phyloP scores from a whole-genome alignment of 2,888 invertebrate species.

The Campoplex nolae region DNA sequence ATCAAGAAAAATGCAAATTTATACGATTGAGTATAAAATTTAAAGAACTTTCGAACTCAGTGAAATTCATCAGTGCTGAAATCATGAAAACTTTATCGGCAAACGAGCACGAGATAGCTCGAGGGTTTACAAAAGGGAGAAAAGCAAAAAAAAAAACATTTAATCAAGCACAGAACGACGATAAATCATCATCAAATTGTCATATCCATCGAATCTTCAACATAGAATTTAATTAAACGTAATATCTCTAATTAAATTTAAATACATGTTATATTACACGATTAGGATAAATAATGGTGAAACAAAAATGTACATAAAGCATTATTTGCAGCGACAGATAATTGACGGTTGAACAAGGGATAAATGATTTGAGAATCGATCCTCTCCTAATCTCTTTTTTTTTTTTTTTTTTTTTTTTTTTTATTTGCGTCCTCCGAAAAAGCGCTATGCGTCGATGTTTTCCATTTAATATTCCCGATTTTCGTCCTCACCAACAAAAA shows the following conservation, averaged over 20 bases:
- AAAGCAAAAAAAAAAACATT: not conserved
- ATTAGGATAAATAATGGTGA: conserved; percentile 19
- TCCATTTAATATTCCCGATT: not conserved
- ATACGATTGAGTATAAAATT: conserved; percentile 7
- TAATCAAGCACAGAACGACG: conserved; percentile 9
- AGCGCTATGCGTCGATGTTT: not conserved
- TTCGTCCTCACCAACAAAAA: not conserved
- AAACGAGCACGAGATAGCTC: not conserved
- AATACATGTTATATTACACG: conserved; percentile 37
- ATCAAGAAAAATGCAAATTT: conserved; percentile 37
- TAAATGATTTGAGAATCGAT: conserved; percentile 41
- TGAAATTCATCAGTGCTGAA: conserved; percentile 30
- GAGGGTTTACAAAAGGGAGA: not conserved
- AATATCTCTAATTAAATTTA: conserved; percentile 43
- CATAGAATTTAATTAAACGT: conserved; percentile 26
- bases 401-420: not conserved
- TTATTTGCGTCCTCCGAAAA: not conserved
- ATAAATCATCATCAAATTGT: conserved; percentile 8
- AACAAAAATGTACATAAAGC: conserved; percentile 56
- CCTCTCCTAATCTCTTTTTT: not conserved
- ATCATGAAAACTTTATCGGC: conserved; percentile 44
- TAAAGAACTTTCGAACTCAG: not conserved
- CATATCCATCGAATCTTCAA: conserved; percentile 32
- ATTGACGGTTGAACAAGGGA: conserved; percentile 14
- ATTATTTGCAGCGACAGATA: conserved; percentile 38